phyloP scores from a whole-genome alignment of 1,140 invertebrate species.

The Himalopsyche phryganea region DNA sequence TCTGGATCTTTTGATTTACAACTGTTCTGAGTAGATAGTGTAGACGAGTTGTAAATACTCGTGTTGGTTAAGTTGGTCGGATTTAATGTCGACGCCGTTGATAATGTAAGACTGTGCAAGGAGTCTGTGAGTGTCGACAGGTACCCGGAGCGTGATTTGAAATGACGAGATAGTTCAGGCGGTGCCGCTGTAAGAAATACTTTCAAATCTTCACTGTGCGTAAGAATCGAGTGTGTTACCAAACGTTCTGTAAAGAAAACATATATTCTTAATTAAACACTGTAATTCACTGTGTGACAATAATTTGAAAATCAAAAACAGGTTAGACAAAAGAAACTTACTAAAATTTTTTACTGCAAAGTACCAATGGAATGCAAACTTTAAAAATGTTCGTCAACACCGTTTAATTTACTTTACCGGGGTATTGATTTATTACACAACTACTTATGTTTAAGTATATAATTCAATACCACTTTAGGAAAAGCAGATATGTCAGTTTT shows the following conservation, averaged over 20 bases:
- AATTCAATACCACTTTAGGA: too few relatives aligned
- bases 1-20: slow-evolving; percentile 53
- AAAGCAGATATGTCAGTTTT: too few relatives aligned
- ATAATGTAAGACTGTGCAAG: slow-evolving; percentile 55
- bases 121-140: slow-evolving; percentile 59
- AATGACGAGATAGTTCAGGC: slow-evolving; percentile 64
- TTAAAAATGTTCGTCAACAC: too few relatives aligned
- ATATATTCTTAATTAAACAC: neutral
- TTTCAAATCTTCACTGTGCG: slow-evolving; percentile 64
- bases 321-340: too few relatives aligned
- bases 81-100: slow-evolving; percentile 22
- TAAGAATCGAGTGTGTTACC: slow-evolving; percentile 64
- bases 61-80: neutral
- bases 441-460: too few relatives aligned
- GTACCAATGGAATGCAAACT: too few relatives aligned
- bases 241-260: slow-evolving; percentile 34
- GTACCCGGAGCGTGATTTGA: slow-evolving; percentile 59
- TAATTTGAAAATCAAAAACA: too few relatives aligned
- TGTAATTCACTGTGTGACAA: too few relatives aligned
- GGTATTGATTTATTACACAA: too few relatives aligned
- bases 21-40: too few relatives aligned
- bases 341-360: too few relatives aligned
- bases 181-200: slow-evolving; percentile 63
- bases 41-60: neutral
- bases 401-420: too few relatives aligned